A percentile compares a stretch with the other conserved stretches of the same genome.
phyloP scores from a whole-genome alignment of 2,888 invertebrate genomes.

The Pyralis farinalis region DNA sequence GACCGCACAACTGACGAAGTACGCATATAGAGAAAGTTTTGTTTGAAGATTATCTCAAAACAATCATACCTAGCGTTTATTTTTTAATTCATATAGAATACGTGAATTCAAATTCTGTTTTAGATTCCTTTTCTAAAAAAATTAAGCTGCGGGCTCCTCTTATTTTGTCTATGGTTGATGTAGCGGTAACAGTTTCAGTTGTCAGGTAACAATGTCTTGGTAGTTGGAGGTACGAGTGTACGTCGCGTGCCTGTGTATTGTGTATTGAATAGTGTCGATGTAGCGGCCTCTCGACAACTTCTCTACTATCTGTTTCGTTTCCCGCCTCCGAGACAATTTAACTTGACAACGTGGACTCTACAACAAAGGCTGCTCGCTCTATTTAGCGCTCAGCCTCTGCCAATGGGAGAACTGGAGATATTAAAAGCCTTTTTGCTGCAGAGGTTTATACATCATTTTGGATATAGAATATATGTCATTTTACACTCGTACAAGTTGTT shows the following conservation, averaged over 20 bases:
- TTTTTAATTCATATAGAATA: not conserved
- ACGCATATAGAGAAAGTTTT: conserved; percentile 6
- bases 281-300: conserved; percentile 64
- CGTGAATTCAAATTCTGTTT: not conserved
- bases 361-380: conserved; percentile 68
- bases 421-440: conserved; percentile 31
- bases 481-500: too few relatives aligned
- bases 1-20: not conserved
- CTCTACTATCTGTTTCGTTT: conserved; percentile 74
- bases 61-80: not conserved
- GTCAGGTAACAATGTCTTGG: conserved; percentile 15
- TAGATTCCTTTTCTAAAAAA: not conserved
- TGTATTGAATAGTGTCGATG: conserved; percentile 70
- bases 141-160: not conserved
- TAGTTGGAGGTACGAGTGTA: conserved; percentile 7
- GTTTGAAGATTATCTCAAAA: conserved; percentile 4
- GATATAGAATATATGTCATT: not conserved
- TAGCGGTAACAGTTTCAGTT: conserved; percentile 15
- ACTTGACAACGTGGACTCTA: conserved; percentile 70
- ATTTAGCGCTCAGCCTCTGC: conserved; percentile 56
- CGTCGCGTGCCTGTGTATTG: conserved; percentile 18
- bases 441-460: not conserved
- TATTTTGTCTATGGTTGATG: conserved; percentile 1
- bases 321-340: conserved; percentile 75
- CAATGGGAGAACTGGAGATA: conserved; percentile 45